Conservation (phyloP, 2,113 vertebrate species). For the Cyprinodon variegatus region DNA sequence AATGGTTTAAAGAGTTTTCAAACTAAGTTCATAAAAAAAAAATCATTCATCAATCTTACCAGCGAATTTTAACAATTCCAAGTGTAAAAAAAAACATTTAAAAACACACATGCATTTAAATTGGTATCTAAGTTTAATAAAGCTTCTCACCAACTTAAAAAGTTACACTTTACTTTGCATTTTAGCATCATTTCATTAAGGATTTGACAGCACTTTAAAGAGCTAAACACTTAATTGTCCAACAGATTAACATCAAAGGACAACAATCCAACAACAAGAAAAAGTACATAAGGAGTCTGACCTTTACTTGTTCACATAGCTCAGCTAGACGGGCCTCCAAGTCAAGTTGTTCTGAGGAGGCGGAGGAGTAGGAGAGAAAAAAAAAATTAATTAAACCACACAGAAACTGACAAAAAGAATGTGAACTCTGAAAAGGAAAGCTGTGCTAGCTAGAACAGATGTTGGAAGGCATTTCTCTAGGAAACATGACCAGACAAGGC, state of each 20-base stretch:
- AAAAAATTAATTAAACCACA: slow-evolving; percentile 29
- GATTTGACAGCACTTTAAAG: not conserved
- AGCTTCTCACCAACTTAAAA: not conserved
- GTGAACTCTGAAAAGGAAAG: slow-evolving; percentile 22
- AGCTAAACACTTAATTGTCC: not conserved
- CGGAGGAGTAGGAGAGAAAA: slow-evolving; percentile 77
- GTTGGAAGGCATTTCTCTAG: slow-evolving; percentile 21
- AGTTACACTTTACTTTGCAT: slow-evolving; percentile 2
- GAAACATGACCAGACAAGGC: slow-evolving; percentile 21
- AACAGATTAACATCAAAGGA: not conserved
- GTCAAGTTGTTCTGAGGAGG: slow-evolving; percentile 91
- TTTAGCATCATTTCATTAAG: not conserved
- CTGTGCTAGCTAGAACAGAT: slow-evolving; percentile 21
- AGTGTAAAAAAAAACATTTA: too few relatives aligned
- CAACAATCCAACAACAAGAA: not conserved
- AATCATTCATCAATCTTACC: too few relatives aligned
- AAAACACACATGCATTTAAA: too few relatives aligned
- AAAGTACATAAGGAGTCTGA: slow-evolving; percentile 57
- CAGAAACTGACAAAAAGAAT: slow-evolving; percentile 33
- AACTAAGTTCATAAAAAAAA: too few relatives aligned
- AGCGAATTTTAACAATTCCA: too few relatives aligned
- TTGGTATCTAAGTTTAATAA: not conserved
- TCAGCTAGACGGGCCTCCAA: slow-evolving; percentile 91
- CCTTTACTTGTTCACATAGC: slow-evolving; percentile 95
- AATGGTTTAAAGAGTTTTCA: not conserved